Evolutionary conservation across 2,797 vertebrate genomes (phyloP), one percentile per base, ranked within the genome.

Genomic region (Rhinophrynus dorsalis): DNA sequence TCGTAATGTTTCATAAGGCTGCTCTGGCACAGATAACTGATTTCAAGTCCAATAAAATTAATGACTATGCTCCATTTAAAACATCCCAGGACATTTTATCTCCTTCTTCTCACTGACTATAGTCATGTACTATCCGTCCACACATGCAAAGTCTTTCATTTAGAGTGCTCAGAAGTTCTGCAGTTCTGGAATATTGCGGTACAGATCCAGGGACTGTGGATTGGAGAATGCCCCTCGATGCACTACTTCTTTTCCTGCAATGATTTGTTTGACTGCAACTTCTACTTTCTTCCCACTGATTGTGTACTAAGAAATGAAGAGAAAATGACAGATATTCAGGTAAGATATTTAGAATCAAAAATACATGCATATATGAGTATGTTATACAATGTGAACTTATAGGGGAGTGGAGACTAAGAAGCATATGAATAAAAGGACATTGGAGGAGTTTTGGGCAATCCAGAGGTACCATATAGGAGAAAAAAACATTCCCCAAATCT

Each of bases 251-350:
- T 90, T 92, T 2, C 97, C 96, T 0, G 95, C 94, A 3, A 99
- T 87, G 74, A 97, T 83, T 84, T 97, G 94, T 68, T 98, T 98
- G 76, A 99, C 96, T 0, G 97, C 97, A 74, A 97, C 94, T 81
- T 99, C 97, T 74, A 99, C 96, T 77, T 99, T 99, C 83, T 99
- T 99, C 5, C 97, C 97, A 0, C 92, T 99, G 81, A 96, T 89
- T 0, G 97, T 99, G 75, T 99, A 99, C 97, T 99, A 87, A 0
- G 58, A 38, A 7, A 68, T 67, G 75, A 75, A 75, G 75, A 54
- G 38, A 30, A 9, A 30, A 30, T 30, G 29, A 30, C n/a, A n/a
- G n/a, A n/a, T n/a, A n/a, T n/a, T n/a, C n/a, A n/a, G n/a, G n/a
- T n/a, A n/a, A n/a, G n/a, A n/a, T n/a, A n/a, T n/a, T n/a, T n/a